Percentiles rank a stretch among this genome's conserved stretches.
Conservation (phyloP, 2,888 invertebrate genomes). For the Leptothorax acervorum region DNA sequence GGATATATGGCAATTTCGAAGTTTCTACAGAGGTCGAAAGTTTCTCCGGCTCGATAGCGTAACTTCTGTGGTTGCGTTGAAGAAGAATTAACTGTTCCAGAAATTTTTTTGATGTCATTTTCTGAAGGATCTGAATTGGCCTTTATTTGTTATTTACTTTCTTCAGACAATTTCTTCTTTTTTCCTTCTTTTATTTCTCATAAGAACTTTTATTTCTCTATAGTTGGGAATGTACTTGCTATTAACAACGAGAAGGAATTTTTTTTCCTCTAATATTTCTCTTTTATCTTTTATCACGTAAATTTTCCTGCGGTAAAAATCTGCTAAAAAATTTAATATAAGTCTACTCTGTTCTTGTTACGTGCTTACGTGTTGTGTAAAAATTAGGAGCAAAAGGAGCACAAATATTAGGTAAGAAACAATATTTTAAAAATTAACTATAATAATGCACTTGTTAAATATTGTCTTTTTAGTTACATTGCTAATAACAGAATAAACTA, state of each 20-base stretch:
- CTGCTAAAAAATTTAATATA: background rate
- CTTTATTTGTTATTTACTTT: slow-evolving; percentile 25
- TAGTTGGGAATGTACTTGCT: background rate
- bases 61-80: background rate
- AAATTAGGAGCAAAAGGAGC: no score
- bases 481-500: no score
- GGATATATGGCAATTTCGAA: slow-evolving; percentile 29
- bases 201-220: slow-evolving; percentile 5
- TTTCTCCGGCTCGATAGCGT: slow-evolving; percentile 47
- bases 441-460: no score
- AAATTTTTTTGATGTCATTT: slow-evolving; percentile 13
- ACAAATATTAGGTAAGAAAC: no score
- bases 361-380: background rate
- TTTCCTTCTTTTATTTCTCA: background rate
- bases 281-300: background rate
- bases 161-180: background rate
- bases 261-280: background rate
- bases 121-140: background rate
- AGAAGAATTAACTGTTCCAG: slow-evolving; percentile 25
- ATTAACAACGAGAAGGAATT: slow-evolving; percentile 8
- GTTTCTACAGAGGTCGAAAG: slow-evolving; percentile 39
- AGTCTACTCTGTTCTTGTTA: background rate
- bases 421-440: no score
- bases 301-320: background rate
- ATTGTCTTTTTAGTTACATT: no score